Conservation (phyloP, 2,113 vertebrate genomes). For the Arothron firmamentum region DNA sequence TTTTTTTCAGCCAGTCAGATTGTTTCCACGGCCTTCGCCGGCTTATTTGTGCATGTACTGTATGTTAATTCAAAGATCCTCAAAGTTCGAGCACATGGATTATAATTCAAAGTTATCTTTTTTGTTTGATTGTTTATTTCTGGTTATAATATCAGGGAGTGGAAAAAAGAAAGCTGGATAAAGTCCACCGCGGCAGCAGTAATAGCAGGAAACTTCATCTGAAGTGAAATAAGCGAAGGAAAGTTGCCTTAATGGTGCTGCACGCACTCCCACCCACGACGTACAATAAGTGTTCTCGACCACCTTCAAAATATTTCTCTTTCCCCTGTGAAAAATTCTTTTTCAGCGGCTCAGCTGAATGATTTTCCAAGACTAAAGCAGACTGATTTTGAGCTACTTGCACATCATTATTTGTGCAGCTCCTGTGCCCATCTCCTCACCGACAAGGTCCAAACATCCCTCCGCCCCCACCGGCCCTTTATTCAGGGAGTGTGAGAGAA, state of each 20-base stretch:
- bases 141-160: conserved; percentile 19
- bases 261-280: neutral
- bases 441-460: conserved; percentile 16
- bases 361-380: conserved; percentile 21
- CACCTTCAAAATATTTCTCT: conserved; percentile 17
- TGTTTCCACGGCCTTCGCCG: neutral
- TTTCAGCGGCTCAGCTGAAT: conserved; percentile 6
- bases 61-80: conserved; percentile 21
- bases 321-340: conserved; percentile 13
- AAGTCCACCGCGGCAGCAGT: conserved; percentile 11
- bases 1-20: neutral
- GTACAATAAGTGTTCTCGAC: conserved; percentile 26
- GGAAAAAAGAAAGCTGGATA: conserved; percentile 2
- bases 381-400: conserved; percentile 14
- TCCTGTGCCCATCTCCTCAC: conserved; percentile 41
- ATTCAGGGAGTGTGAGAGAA: conserved; percentile 18
- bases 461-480: conserved; percentile 1
- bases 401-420: conserved; percentile 45
- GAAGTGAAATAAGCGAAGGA: conserved; percentile 18
- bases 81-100: conserved; percentile 28
- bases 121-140: conserved; percentile 36
- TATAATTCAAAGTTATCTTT: conserved; percentile 48
- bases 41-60: conserved; percentile 4
- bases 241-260: neutral
- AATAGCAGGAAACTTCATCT: conserved; percentile 25